Evolutionary conservation across 2,797 vertebrate genomes (phyloP), one percentile per base, ranked within the genome.

Genomic region (Neosilurus hyrtlii): DNA sequence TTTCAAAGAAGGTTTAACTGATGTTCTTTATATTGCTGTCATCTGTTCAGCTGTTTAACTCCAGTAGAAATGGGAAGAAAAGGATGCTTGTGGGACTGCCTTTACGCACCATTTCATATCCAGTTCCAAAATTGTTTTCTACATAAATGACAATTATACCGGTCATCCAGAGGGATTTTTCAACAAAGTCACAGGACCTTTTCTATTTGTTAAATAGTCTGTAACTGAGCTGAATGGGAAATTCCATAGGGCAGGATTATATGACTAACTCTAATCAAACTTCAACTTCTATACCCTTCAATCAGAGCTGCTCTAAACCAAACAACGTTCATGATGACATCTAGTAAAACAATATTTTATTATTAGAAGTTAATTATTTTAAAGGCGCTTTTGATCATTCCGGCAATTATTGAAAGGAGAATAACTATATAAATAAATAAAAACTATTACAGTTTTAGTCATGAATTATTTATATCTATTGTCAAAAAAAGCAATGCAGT

Each of bases 1-100:
- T 54, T 54, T 35, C 24, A 24, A 57, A 30, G 26, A 18, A 11
- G 24, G 18, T 16, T 74, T 57, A 9, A 30, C 26, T 57, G 30
- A 22, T 59, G 24, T 4, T 35, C 35, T 35, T 9, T 35, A 75
- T 82, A 81, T 83, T 24, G 78, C 70, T 80, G 71, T 72, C 56
- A 52, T 68, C 85, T 76, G 78, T 86, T 86, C 87, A 87, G 86
- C 77, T 86, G 86, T 84, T 79, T 30, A 30, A 76, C 22, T 54
- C 14, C 61, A 37, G 10, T 5, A 66, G 9, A 57, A 8, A 2
- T 54, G 14, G 54, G n/a, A 66, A 68, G 20, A 56, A 66, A 74
- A 16, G 61, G 2, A n/a, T 76, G 61, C 7, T 51, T 70, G 16
- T 63, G n/a, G 35, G 1, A 61, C 54, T 51, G 24, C n/a, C 35